Evolutionary conservation across 2,888 invertebrate species (phyloP).

Genomic region (Chorisops tibialis): DNA sequence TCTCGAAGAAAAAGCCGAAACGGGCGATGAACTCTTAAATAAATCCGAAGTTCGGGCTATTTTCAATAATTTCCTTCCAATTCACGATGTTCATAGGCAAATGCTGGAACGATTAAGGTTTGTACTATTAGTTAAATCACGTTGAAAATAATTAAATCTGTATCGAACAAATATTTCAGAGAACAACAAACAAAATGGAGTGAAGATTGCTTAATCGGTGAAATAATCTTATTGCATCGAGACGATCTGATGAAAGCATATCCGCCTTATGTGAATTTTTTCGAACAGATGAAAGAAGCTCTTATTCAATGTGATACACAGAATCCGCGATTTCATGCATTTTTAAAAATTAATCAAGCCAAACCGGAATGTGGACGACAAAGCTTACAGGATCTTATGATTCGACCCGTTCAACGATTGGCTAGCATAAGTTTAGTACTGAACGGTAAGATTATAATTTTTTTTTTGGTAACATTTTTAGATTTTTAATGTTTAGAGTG

Average conservation of each 20-base stretch:
- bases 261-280: conserved; percentile 97
- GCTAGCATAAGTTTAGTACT: conserved; percentile 93
- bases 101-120: conserved; percentile 60
- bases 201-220: conserved; percentile 83
- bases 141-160: neutral
- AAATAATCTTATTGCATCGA: conserved; percentile 82
- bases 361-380: conserved; percentile 95
- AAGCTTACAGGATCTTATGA: conserved; percentile 91
- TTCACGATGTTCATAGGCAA: conserved; percentile 87
- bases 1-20: conserved; percentile 80
- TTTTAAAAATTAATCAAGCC: conserved; percentile 91
- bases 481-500: no score
- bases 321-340: conserved; percentile 96
- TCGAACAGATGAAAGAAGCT: conserved; percentile 94
- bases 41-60: conserved; percentile 91
- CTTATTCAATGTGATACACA: conserved; percentile 84
- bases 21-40: conserved; percentile 72
- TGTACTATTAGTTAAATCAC: neutral
- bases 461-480: neutral
- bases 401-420: conserved; percentile 95
- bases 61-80: conserved; percentile 92
- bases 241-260: conserved; percentile 89
- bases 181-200: conserved; percentile 65
- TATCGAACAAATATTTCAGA: conserved; percentile 30
- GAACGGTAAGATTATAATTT: conserved; percentile 73